A percentile compares a stretch with the other conserved stretches of the same genome.
These are phyloP conservation scores for Pegoplata infirma DNA, from an alignment of 2,888 invertebrate genomes.

Conservation along the genomic window DNA sequence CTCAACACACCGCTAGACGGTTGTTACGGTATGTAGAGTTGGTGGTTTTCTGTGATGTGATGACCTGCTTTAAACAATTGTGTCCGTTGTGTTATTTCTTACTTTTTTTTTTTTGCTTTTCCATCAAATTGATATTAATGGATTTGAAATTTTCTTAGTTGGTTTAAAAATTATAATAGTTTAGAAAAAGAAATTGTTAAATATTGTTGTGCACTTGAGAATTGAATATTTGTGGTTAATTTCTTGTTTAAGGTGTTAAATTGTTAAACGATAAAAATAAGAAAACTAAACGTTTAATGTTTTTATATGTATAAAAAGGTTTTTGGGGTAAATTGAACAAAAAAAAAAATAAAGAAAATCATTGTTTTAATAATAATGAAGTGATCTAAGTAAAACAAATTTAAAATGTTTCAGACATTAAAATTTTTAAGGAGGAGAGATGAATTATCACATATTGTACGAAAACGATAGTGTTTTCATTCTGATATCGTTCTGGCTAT, in stretches of 20 bases:
- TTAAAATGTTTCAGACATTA: too few species aligned
- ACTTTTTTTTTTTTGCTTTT: constrained; percentile 26
- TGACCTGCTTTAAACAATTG: constrained; percentile 63
- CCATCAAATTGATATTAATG: constrained; percentile 59
- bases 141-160: constrained; percentile 40
- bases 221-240: constrained; percentile 58
- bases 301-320: too few species aligned
- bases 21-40: constrained; percentile 58
- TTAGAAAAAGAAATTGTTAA: constrained; percentile 20
- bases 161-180: constrained; percentile 4
- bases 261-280: constrained; percentile 29
- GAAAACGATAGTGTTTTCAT: too few species aligned
- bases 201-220: constrained; percentile 5
- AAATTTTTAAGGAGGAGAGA: too few species aligned
- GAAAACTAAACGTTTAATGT: too few species aligned
- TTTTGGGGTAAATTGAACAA: constrained; percentile 1
- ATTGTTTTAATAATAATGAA: constrained; percentile 1
- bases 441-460: too few species aligned
- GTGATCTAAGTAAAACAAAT: too few species aligned
- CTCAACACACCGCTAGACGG: constrained; percentile 55
- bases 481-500: too few species aligned
- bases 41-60: constrained; percentile 55
- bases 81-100: constrained; percentile 44
- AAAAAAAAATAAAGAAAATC: not conserved
- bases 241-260: constrained; percentile 47